Evolutionary conservation across 35 echinoderm and acorn worm species (phyloP).

Genomic region (Chiridota heheva): DNA sequence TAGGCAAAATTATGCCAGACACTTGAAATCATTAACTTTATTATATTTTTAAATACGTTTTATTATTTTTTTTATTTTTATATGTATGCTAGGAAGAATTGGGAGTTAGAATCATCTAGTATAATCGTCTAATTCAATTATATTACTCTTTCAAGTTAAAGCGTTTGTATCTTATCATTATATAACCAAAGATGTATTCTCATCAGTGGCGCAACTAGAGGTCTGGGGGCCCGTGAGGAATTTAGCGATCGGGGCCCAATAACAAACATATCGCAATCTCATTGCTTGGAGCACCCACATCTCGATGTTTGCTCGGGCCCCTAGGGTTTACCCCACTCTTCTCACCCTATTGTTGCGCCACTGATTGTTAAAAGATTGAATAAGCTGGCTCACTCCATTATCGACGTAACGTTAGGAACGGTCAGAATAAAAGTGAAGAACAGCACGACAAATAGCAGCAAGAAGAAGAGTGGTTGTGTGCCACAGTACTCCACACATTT

Average conservation of each 20-base stretch:
- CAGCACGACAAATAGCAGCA: slow-evolving; percentile 35
- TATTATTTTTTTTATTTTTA: not conserved
- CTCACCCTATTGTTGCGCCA: not conserved
- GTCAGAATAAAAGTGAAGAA: slow-evolving; percentile 66
- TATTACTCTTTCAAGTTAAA: not conserved
- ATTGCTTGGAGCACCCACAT: not conserved
- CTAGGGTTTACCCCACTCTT: not conserved
- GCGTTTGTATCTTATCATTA: not conserved
- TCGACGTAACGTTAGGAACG: slow-evolving; percentile 66
- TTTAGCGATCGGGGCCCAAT: too few species aligned
- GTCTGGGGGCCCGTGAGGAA: too few species aligned
- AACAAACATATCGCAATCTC: too few species aligned
- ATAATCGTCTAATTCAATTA: not conserved
- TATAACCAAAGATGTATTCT: not conserved
- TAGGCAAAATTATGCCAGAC: too few species aligned
- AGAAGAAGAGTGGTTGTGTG: slow-evolving; percentile 29
- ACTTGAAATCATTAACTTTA: not conserved
- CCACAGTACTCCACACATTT: slow-evolving; percentile 50
- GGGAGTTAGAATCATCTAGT: not conserved
- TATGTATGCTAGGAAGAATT: not conserved
- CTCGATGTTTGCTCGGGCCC: not conserved
- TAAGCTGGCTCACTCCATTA: slow-evolving; percentile 47
- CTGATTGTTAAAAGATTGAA: not conserved
- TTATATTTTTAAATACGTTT: not conserved
- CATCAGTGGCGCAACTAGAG: too few species aligned